These are phyloP conservation scores for Tachuris rubrigastra DNA, from an alignment of 2,113 vertebrate genomes.

Conservation along the genomic window DNA sequence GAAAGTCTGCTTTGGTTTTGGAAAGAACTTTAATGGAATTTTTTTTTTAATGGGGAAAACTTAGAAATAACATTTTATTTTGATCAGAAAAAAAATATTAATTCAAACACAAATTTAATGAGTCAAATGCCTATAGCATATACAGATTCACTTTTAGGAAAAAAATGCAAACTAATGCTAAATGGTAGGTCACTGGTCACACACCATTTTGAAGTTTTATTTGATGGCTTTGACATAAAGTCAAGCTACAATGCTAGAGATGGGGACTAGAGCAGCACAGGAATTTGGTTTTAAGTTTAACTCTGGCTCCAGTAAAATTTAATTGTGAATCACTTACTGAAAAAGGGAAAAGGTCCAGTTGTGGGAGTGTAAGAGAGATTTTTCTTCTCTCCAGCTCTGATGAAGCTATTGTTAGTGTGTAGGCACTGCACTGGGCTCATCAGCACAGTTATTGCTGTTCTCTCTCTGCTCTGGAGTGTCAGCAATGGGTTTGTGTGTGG, in stretches of 20 bases:
- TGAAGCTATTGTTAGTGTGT: neutral
- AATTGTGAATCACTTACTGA: neutral
- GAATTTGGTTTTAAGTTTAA: neutral
- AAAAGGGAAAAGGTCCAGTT: neutral
- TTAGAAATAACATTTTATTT: constrained; percentile 16
- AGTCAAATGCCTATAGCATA: neutral
- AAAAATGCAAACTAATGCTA: constrained; percentile 3
- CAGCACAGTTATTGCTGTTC: neutral
- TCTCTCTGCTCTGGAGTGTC: neutral
- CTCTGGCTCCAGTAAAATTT: neutral
- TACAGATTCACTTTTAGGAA: neutral
- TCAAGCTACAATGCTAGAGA: neutral
- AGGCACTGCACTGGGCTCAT: neutral
- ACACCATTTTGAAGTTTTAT: neutral
- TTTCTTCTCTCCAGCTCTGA: neutral
- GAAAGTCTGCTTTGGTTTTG: constrained; percentile 11
- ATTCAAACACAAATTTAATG: constrained; percentile 24
- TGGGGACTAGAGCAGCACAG: neutral
- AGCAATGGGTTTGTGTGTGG: neutral
- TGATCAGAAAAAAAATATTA: neutral
- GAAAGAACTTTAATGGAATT: neutral
- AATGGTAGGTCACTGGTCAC: neutral
- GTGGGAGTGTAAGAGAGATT: neutral
- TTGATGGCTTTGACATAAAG: neutral
- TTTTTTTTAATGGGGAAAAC: neutral